Percentiles rank a stretch among this genome's conserved stretches.
Conservation (phyloP, 1,140 invertebrate species). For the Lepidotrigona ventralis region DNA sequence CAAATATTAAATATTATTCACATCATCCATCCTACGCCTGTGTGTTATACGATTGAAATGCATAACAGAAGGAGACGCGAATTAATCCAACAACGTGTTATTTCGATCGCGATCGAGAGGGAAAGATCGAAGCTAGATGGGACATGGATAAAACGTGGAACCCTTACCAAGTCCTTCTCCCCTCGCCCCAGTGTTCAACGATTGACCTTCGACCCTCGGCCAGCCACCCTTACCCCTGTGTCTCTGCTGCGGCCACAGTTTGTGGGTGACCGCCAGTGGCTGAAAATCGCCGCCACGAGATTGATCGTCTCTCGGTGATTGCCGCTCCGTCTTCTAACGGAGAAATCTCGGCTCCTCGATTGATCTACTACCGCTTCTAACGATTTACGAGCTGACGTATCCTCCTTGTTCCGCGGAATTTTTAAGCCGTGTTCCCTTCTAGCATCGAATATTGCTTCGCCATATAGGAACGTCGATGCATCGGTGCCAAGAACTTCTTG, state of each 20-base stretch:
- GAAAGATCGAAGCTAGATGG: conserved; percentile 24
- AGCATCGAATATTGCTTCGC: no score
- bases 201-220: conserved; percentile 66
- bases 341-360: conserved; percentile 21
- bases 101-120: conserved; percentile 4
- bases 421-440: no score
- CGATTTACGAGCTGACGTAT: conserved; percentile 26
- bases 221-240: conserved; percentile 47
- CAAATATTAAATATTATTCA: background rate
- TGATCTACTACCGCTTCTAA: conserved; percentile 8
- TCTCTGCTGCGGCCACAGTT: conserved; percentile 54
- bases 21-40: background rate
- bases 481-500: no score
- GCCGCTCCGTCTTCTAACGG: conserved; percentile 31
- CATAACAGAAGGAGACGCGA: background rate
- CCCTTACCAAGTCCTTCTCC: conserved; percentile 56
- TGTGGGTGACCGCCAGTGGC: conserved; percentile 59
- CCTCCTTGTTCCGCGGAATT: background rate
- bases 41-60: background rate
- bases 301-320: conserved; percentile 51
- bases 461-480: no score
- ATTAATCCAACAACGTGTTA: background rate
- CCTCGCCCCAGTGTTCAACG: conserved; percentile 60
- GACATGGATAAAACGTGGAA: conserved; percentile 47
- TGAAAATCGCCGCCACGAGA: conserved; percentile 57